Evolutionary conservation across 2,888 invertebrate genomes (phyloP).

Genomic region (Callosobruchus maculatus): DNA sequence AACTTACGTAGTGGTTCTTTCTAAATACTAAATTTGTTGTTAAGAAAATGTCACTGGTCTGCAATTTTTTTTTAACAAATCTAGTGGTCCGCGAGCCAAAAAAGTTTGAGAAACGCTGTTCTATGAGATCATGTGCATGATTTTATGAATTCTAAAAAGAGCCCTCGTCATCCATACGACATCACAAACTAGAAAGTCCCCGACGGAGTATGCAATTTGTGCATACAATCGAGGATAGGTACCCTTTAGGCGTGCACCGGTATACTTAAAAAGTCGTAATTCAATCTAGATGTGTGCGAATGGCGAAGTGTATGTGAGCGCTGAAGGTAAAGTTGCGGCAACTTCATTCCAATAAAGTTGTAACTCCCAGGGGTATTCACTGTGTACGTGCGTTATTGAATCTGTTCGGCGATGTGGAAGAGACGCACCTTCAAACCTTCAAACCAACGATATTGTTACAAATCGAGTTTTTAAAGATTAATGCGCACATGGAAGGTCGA

Average conservation of each 20-base stretch:
- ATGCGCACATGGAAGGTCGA: neutral
- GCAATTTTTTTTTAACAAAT: no score
- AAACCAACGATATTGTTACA: neutral
- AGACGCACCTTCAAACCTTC: neutral
- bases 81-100: no score
- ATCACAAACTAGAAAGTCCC: no score
- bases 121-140: no score
- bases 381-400: neutral
- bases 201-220: neutral
- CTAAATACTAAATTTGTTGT: no score
- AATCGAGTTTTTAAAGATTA: neutral
- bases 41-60: no score
- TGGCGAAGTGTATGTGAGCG: neutral
- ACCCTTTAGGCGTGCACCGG: neutral
- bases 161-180: no score
- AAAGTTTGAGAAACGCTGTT: no score
- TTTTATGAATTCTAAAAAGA: no score
- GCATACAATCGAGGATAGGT: neutral
- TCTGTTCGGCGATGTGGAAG: neutral
- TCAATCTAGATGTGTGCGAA: neutral
- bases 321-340: neutral
- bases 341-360: neutral
- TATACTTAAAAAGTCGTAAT: neutral
- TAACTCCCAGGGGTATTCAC: neutral
- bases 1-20: no score